Percentiles rank a stretch among this genome's conserved stretches.
These are phyloP conservation scores for Eudasyphora cyanicolor DNA, from an alignment of 2,888 invertebrate genomes.

Conservation along the genomic window DNA sequence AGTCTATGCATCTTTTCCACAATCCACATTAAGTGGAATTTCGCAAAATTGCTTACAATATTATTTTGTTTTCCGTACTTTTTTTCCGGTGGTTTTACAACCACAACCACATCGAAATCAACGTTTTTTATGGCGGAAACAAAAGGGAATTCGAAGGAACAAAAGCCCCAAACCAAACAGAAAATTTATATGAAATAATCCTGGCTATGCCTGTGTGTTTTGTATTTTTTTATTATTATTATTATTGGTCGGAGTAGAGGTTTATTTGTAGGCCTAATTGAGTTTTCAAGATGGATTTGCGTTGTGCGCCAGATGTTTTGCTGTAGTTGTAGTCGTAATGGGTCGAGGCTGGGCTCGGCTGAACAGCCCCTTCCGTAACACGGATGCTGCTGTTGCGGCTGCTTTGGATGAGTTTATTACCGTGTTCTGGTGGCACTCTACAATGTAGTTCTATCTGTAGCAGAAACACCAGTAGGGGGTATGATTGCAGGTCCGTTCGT, in stretches of 20 bases:
- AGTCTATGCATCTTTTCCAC: background rate
- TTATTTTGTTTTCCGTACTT: slow-evolving; percentile 4
- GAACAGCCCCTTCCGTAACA: too few species aligned
- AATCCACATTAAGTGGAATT: slow-evolving; percentile 28
- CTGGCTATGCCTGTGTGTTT: too few species aligned
- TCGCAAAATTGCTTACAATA: slow-evolving; percentile 35
- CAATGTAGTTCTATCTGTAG: background rate
- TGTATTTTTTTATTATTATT: slow-evolving; percentile 25
- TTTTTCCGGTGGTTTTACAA: background rate
- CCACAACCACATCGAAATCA: background rate
- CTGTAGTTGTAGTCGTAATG: too few species aligned
- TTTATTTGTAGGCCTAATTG: slow-evolving; percentile 64
- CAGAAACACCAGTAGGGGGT: slow-evolving; percentile 15
- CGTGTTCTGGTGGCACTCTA: background rate
- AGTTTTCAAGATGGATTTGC: slow-evolving; percentile 61
- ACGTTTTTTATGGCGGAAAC: background rate
- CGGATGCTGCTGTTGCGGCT: background rate
- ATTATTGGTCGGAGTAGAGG: slow-evolving; percentile 9
- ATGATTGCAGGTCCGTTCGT: background rate
- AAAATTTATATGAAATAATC: slow-evolving; percentile 31
- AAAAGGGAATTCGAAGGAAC: background rate
- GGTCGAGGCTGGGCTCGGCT: too few species aligned
- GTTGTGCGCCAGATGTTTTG: slow-evolving; percentile 17
- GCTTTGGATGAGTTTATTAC: background rate
- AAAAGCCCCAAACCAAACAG: slow-evolving; percentile 10